Conservation (phyloP, 2,113 vertebrate species). For the Siphamia tubifer region DNA sequence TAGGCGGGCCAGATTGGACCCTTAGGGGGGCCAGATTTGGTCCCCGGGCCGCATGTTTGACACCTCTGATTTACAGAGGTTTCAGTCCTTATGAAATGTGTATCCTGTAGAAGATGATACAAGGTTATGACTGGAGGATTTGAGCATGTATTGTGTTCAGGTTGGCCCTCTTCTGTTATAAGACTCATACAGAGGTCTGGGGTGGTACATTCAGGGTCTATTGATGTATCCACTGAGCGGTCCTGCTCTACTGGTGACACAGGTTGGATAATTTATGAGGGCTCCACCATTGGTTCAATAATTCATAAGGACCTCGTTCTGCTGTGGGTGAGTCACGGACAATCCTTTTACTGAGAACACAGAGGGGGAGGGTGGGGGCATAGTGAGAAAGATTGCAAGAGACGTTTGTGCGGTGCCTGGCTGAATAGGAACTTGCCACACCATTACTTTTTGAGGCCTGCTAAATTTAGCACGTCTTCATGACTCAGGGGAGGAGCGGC, state of each 20-base stretch:
- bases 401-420: slow-evolving; percentile 17
- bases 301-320: slow-evolving; percentile 65
- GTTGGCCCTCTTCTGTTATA: background rate
- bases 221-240: slow-evolving; percentile 23
- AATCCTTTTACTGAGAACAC: slow-evolving; percentile 45
- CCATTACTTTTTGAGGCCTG: slow-evolving; percentile 48
- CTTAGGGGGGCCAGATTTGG: too few relatives aligned
- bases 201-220: background rate
- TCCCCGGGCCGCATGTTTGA: too few relatives aligned
- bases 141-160: background rate
- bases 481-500: slow-evolving; percentile 40
- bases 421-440: slow-evolving; percentile 37
- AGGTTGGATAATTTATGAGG: slow-evolving; percentile 77
- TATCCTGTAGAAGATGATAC: too few relatives aligned
- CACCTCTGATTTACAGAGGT: too few relatives aligned
- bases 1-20: too few relatives aligned
- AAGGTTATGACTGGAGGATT: too few relatives aligned
- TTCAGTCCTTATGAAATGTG: too few relatives aligned
- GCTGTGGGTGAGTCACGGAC: slow-evolving; percentile 53
- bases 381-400: background rate
- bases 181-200: background rate
- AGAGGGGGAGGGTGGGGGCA: background rate
- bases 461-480: slow-evolving; percentile 55
- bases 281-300: slow-evolving; percentile 70
- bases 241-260: slow-evolving; percentile 36